phyloP scores from a whole-genome alignment of 1,140 invertebrate genomes.

The Chironomus tepperi region DNA sequence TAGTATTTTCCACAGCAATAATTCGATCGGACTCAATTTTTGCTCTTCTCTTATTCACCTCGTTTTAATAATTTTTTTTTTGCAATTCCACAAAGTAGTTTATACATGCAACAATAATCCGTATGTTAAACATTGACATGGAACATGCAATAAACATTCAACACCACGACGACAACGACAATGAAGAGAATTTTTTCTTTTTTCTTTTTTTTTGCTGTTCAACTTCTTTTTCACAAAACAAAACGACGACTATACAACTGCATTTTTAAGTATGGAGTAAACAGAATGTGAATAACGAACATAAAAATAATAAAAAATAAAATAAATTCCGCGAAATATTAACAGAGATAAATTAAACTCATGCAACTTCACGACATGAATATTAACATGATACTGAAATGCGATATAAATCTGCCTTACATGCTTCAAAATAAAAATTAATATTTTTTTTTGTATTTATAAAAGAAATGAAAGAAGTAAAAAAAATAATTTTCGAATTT shows the following conservation, averaged over 20 bases:
- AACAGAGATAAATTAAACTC: conserved; percentile 17
- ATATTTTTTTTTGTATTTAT: neutral
- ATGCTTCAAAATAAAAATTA: neutral
- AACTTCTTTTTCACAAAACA: neutral
- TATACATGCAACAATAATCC: conserved; percentile 12
- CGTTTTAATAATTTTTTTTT: neutral
- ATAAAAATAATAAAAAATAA: neutral
- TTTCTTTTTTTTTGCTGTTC: neutral
- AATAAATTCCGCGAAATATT: conserved; percentile 21
- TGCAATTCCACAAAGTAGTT: neutral
- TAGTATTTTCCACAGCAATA: conserved; percentile 21
- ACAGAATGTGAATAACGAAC: neutral
- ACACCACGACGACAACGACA: neutral
- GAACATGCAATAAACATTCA: conserved; percentile 21
- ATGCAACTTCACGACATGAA: conserved; percentile 23
- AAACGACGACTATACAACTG: neutral
- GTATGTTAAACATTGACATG: neutral
- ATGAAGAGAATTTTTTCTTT: neutral
- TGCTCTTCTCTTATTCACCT: neutral
- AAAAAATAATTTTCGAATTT: no score
- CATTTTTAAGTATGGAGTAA: neutral
- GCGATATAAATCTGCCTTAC: conserved; percentile 19
- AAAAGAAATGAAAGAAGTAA: no score
- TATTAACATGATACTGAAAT: conserved; percentile 20
- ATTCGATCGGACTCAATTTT: conserved; percentile 17